Evolutionary conservation across 1,140 invertebrate species (phyloP).

Genomic region (Orchestia grillus): DNA sequence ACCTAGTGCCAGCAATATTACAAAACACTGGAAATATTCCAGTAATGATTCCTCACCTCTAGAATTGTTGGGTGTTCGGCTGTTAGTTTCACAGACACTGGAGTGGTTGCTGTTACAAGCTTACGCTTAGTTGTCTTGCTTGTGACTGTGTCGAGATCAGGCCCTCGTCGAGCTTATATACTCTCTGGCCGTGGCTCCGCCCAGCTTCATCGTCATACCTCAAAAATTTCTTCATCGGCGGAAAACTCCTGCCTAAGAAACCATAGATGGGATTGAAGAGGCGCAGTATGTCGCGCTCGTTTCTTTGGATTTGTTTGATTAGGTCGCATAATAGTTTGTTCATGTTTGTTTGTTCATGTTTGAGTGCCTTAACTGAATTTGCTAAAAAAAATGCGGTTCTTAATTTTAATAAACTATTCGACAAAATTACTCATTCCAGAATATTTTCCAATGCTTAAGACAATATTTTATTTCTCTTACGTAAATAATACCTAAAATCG

Average conservation of each 20-base stretch:
- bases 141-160: neutral
- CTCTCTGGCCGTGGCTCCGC: neutral
- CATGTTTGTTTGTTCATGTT: neutral
- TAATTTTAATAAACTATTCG: neutral
- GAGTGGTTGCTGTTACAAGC: neutral
- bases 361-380: neutral
- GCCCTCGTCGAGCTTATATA: neutral
- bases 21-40: neutral
- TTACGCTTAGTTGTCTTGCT: neutral
- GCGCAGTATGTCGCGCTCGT: neutral
- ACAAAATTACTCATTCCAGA: no score
- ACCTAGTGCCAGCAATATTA: neutral
- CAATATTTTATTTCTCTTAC: no score
- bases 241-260: neutral
- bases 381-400: neutral
- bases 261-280: neutral
- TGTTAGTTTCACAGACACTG: neutral
- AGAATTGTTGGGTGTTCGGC: neutral
- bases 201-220: neutral
- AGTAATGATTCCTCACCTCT: neutral
- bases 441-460: no score
- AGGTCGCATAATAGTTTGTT: neutral
- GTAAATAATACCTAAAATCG: no score
- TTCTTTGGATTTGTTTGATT: neutral
- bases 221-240: neutral